These are phyloP conservation scores for Lordiphosa andalusiaca DNA, from an alignment of 2,888 invertebrate species.

Conservation along the genomic window DNA sequence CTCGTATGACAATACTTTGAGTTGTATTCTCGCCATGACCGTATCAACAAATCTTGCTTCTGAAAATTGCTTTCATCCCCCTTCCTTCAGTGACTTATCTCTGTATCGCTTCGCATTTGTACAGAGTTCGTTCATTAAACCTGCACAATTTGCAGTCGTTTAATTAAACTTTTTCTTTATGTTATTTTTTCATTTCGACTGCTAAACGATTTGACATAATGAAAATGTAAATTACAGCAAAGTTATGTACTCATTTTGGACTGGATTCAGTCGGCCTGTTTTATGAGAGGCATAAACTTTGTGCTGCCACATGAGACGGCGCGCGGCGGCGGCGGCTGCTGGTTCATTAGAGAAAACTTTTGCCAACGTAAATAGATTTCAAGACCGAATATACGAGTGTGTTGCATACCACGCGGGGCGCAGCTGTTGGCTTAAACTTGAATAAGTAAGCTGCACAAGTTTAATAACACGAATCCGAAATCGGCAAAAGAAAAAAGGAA, in stretches of 20 bases:
- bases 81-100: neutral
- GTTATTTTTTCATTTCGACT: conserved; percentile 22
- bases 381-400: conserved; percentile 14
- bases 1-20: conserved; percentile 15
- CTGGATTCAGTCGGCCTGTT: conserved; percentile 34
- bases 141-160: conserved; percentile 39
- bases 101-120: conserved; percentile 9
- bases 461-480: conserved; percentile 7
- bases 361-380: conserved; percentile 54
- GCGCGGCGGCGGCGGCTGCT: conserved; percentile 6
- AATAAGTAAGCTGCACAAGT: conserved; percentile 29
- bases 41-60: conserved; percentile 46
- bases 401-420: conserved; percentile 39
- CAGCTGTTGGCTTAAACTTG: conserved; percentile 42
- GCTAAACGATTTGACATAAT: conserved; percentile 54
- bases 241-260: conserved; percentile 65
- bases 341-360: conserved; percentile 56
- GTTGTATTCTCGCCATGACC: conserved; percentile 20
- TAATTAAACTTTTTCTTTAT: conserved; percentile 47
- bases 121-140: conserved; percentile 23
- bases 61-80: neutral
- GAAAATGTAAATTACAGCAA: conserved; percentile 71
- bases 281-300: conserved; percentile 61
- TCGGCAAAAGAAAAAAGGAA: conserved; percentile 1
- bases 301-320: conserved; percentile 59